Evolutionary conservation across 2,113 vertebrate species (phyloP).

Genomic region (Lepidothrix coronata): DNA sequence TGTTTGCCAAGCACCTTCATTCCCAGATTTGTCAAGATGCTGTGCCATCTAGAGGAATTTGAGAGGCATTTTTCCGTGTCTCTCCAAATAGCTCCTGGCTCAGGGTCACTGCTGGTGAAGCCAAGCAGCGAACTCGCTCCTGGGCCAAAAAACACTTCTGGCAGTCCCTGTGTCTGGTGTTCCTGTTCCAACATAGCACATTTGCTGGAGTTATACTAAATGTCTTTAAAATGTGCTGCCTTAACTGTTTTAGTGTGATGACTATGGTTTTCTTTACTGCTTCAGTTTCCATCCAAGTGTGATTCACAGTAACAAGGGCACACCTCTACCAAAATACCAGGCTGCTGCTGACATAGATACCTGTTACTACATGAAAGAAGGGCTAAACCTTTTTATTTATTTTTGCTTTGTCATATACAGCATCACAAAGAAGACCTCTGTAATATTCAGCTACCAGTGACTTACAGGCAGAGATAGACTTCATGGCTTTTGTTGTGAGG

Average conservation of each 20-base stretch:
- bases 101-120: fast-evolving
- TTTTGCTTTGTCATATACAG: background rate
- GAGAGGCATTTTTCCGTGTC: fast-evolving
- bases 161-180: background rate
- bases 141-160: background rate
- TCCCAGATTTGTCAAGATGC: background rate
- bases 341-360: background rate
- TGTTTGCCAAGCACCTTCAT: fast-evolving
- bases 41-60: constrained; percentile 40
- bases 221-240: background rate
- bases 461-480: background rate
- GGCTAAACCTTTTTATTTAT: background rate
- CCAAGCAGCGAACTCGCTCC: fast-evolving
- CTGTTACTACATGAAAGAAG: background rate
- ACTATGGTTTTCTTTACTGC: background rate
- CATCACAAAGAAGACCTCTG: background rate
- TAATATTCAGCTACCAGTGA: background rate
- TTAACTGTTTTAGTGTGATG: too few relatives aligned
- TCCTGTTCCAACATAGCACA: background rate
- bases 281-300: background rate
- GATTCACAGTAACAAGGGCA: background rate
- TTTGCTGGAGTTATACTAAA: background rate
- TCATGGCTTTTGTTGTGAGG: background rate
- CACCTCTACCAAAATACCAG: background rate
- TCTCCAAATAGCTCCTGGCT: background rate